These are phyloP conservation scores for Falco punctatus DNA, from an alignment of 2,113 vertebrate species.

Conservation along the genomic window DNA sequence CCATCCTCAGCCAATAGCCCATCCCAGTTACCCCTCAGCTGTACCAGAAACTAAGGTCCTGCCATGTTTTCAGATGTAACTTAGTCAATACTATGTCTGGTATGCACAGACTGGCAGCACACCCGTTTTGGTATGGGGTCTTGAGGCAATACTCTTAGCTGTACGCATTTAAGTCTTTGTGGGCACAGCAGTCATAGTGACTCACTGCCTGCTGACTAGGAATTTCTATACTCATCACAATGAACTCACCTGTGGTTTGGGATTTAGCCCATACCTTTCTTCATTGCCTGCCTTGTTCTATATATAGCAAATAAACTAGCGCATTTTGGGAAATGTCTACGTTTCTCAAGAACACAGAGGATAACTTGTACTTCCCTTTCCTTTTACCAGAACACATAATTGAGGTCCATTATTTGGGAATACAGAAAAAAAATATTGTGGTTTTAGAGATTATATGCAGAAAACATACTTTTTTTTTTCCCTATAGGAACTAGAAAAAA, in stretches of 20 bases:
- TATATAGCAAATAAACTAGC: not conserved
- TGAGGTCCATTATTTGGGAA: not conserved
- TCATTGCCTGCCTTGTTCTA: not conserved
- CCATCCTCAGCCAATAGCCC: not conserved
- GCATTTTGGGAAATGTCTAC: not conserved
- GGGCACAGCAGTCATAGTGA: not conserved
- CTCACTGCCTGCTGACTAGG: not conserved
- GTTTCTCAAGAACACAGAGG: not conserved
- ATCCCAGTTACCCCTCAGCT: not conserved
- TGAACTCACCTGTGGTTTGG: conserved; percentile 39
- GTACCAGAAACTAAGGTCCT: not conserved
- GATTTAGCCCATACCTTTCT: not conserved
- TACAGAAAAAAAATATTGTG: fast-evolving
- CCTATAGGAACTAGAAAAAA: not conserved
- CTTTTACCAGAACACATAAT: not conserved
- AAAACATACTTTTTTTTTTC: not conserved
- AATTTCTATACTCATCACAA: not conserved
- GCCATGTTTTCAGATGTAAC: not conserved
- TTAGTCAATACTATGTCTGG: not conserved
- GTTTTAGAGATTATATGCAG: not conserved
- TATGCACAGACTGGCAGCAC: not conserved
- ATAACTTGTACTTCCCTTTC: not conserved
- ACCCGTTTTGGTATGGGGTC: not conserved
- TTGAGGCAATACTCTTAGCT: not conserved
- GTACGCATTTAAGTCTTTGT: not conserved